Evolutionary conservation across 1,140 invertebrate species (phyloP).

Genomic region (Hypothenemus hampei): DNA sequence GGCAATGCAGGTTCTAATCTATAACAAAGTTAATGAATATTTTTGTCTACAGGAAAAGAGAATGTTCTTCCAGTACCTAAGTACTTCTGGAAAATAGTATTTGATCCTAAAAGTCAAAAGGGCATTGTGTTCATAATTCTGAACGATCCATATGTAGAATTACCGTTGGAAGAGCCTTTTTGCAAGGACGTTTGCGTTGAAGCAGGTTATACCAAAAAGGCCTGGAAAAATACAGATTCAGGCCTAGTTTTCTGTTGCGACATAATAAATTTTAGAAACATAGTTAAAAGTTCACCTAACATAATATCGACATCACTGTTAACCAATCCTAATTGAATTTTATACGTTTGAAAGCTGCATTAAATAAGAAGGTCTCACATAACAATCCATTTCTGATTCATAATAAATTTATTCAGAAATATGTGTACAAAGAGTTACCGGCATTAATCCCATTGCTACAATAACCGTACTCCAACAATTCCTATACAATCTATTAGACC

Average conservation of each 20-base stretch:
- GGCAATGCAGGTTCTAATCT: no score
- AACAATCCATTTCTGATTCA: no score
- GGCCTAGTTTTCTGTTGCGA: conserved; percentile 47
- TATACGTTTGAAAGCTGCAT: no score
- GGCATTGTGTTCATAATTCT: conserved; percentile 48
- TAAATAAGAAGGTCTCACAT: no score
- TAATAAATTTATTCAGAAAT: no score
- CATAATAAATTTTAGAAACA: conserved; percentile 35
- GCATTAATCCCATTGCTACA: no score
- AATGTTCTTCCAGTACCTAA: conserved; percentile 46
- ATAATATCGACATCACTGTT: conserved; percentile 24
- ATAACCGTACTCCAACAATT: no score
- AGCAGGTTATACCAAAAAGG: conserved; percentile 33
- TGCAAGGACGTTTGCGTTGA: conserved; percentile 44
- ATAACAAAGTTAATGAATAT: no score
- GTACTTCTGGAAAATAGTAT: conserved; percentile 49
- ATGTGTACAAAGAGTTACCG: no score
- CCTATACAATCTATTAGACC: no score
- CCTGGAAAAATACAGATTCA: conserved; percentile 36
- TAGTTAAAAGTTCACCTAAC: conserved; percentile 24
- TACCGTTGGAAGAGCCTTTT: conserved; percentile 24
- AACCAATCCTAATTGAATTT: neutral
- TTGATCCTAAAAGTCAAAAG: conserved; percentile 34
- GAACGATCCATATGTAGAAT: conserved; percentile 44
- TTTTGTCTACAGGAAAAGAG: neutral